A percentile compares a stretch with the other conserved stretches of the same genome.
Conservation (phyloP, 2,888 invertebrate genomes). For the Pandemis heparana region DNA sequence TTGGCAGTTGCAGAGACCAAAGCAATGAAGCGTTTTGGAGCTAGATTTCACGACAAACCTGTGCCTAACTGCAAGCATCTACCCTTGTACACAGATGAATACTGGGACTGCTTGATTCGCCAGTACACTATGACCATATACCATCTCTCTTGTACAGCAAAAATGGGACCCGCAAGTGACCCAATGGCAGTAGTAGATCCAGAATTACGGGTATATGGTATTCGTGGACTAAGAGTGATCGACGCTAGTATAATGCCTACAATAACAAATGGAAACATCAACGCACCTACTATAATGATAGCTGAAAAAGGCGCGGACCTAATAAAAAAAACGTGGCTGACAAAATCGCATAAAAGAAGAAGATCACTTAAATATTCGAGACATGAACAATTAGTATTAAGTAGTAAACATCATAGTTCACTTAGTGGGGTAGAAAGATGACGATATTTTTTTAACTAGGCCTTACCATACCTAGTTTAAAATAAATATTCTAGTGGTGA, state of each 20-base stretch:
- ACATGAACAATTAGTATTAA: slow-evolving; percentile 56
- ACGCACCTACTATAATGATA: slow-evolving; percentile 95
- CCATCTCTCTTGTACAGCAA: slow-evolving; percentile 93
- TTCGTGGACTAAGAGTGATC: slow-evolving; percentile 92
- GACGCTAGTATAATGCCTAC: slow-evolving; percentile 96
- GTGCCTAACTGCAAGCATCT: slow-evolving; percentile 94
- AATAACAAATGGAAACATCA: slow-evolving; percentile 94
- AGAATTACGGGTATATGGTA: slow-evolving; percentile 90
- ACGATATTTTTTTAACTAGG: slow-evolving; percentile 51
- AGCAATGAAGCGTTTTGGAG: slow-evolving; percentile 92
- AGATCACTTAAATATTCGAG: slow-evolving; percentile 63
- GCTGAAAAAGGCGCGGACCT: slow-evolving; percentile 94
- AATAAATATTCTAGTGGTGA: slow-evolving; percentile 44
- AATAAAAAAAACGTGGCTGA: slow-evolving; percentile 90
- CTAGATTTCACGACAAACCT: slow-evolving; percentile 90
- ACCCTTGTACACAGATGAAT: slow-evolving; percentile 92
- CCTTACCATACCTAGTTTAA: slow-evolving; percentile 51
- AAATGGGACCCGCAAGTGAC: slow-evolving; percentile 93
- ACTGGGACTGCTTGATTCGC: slow-evolving; percentile 93
- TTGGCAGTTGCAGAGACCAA: slow-evolving; percentile 92
- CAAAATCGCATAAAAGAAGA: slow-evolving; percentile 56
- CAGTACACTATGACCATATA: slow-evolving; percentile 96
- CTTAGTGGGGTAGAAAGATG: slow-evolving; percentile 68
- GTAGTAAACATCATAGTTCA: slow-evolving; percentile 36
- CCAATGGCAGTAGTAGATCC: slow-evolving; percentile 94